Conservation (phyloP, 37 sponge, comb jelly and placozoan species). For the Theonella swinhoei region DNA sequence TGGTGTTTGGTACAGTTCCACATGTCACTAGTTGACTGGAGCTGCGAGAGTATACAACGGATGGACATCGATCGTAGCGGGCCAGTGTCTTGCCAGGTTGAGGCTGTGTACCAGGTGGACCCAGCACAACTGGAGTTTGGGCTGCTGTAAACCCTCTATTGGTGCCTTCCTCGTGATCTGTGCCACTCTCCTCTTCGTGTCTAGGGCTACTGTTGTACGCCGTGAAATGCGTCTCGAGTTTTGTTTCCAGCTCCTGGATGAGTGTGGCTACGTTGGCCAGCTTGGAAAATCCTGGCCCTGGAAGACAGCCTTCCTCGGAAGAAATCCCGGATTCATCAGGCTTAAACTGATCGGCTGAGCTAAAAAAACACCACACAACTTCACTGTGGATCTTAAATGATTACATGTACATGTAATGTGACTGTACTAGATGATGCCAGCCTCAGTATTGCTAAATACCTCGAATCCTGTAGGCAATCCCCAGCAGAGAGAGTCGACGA, state of each 20-base stretch:
- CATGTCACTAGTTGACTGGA: neutral
- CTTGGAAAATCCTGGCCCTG: neutral
- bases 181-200: neutral
- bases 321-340: neutral
- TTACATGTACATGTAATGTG: no score
- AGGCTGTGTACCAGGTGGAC: conserved; percentile 39
- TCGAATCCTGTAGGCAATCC: no score
- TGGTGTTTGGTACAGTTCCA: neutral
- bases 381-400: no score
- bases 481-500: no score
- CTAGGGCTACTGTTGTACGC: neutral
- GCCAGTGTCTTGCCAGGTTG: neutral
- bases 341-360: neutral
- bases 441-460: no score
- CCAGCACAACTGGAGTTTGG: conserved; percentile 13
- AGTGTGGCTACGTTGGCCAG: neutral
- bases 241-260: neutral
- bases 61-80: conserved; percentile 6
- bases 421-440: no score
- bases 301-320: neutral
- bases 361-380: no score
- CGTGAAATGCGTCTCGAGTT: neutral
- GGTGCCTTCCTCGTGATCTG: neutral
- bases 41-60: conserved; percentile 26
- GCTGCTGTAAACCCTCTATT: neutral